Base-by-base conservation (phyloP, 2,888 invertebrate species). In the Rutpela maculata region DNA sequence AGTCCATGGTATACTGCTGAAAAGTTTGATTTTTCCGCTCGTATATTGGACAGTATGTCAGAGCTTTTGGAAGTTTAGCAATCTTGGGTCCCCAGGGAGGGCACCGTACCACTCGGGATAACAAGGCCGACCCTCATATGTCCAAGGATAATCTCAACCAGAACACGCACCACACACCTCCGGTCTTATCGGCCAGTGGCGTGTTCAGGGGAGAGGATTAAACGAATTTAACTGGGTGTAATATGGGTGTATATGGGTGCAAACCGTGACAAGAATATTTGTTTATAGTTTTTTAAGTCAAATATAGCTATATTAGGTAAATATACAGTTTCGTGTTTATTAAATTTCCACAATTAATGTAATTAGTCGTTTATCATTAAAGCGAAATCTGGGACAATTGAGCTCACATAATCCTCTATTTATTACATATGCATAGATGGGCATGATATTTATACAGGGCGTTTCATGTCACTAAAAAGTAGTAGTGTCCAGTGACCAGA, bases 41-140 rank as follows among this genome's bases (percentile, higher is more conserved):
- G 76, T 80, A 80, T 80, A 80, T 80, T 75, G 79, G 74, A 78
- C 78, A 79, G 73, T 77, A 70, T 71, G 78, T 73, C 63, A 74
- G 78, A 57, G 76, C 69, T 75, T 74, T 76, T 66, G 63, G 62
- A 72, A 77, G 74, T 85, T 85, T 85, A 78, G 84, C 84, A 85
- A 85, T 85, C 85, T 85, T 84, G 77, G 71, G 55, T 84, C 85
- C 82, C 82, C 63, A 56, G 84, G 84, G 83, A 85, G 77, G 26
- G 65, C 75, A 77, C 82, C 82, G 78, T 60, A 38, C 83, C 83
- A 83, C 84, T 80, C 81, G 83, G 85, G 85, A 85, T 86, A 86
- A 86, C 86, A 86, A 85, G 84, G 82, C 83, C 80, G 81, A 83
- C 84, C 84, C 84, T 85, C 85, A 83, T 85, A 86, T 86, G 86